Evolutionary conservation across 2,888 invertebrate genomes (phyloP), one percentile per base, ranked within the genome.

Genomic region (Agelastica alni): DNA sequence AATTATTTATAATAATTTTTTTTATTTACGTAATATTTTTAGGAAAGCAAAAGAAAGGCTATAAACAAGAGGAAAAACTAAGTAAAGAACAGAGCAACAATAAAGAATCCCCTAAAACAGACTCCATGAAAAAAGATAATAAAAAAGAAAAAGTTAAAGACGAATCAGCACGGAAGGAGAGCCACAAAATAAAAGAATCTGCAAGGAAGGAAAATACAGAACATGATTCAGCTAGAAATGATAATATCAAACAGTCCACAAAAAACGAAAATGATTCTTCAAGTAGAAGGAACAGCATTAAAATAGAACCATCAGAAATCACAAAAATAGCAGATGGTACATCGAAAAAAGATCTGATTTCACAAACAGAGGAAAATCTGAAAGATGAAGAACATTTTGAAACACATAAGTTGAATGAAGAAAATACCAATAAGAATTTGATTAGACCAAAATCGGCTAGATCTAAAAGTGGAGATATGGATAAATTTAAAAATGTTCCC

Each of bases 391-490:
- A 54, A 16, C 13, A 22, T n/a, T 32, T 31, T 14, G 34, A 34
- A 34, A 34, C 55, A 48, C 53, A 42, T 43, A 46, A 10, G 37
- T 28, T 51, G 53, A 56, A 4, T 42, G 30, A 56, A 43, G 45
- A 46, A 22, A 69, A 69, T 47, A 57, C 58, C 14, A 60, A 62
- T 20, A 70, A 63, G 43, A 18, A 41, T 41, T 47, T 57, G 45
- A 44, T 59, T 10, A 65, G 74, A 58, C 72, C 74, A 14, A 75
- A 75, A 67, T 75, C 74, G 4, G 75, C 74, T 6, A 63, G 68
- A 47, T 73, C 73, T 9, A 72, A 66, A 62, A 75, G 70, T 53
- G 70, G 67, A 4, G 70, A 68, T 22, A 56, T 57, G 14, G 37
- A 39, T 12, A 61, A 53, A 32, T 48, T 31, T 13, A 52, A 56